Conservation (phyloP, 2,113 vertebrate genomes). For the Hippopotamus amphibius region DNA sequence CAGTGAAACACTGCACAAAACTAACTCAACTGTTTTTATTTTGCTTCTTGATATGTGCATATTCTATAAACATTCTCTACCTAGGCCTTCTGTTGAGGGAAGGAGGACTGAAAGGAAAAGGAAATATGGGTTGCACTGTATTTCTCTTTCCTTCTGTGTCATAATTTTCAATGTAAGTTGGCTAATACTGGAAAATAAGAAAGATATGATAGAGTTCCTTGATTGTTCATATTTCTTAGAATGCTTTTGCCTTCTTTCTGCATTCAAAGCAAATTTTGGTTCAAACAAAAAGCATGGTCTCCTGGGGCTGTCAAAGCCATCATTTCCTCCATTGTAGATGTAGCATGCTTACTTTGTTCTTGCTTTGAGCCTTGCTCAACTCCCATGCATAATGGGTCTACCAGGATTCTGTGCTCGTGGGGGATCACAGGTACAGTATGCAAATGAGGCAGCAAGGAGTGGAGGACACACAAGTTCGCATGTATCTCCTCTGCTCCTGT, state of each 20-base stretch:
- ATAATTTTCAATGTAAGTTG: neutral
- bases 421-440: too few relatives aligned
- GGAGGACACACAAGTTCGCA: neutral
- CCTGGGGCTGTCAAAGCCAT: neutral
- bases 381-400: neutral
- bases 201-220: neutral
- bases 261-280: slow-evolving; percentile 16
- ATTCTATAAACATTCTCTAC: neutral
- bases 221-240: neutral
- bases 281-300: neutral
- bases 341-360: neutral
- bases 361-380: neutral
- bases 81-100: neutral
- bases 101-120: neutral
- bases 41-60: neutral
- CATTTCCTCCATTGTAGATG: neutral
- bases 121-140: neutral
- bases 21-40: neutral
- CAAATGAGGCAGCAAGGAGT: neutral
- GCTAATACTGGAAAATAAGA: neutral
- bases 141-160: neutral
- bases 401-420: neutral
- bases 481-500: neutral
- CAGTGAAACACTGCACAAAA: neutral
- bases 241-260: neutral